A percentile compares a stretch with the other conserved stretches of the same genome.
Conservation (phyloP, 2,113 vertebrate species). For the Misgurnus mizolepis region DNA sequence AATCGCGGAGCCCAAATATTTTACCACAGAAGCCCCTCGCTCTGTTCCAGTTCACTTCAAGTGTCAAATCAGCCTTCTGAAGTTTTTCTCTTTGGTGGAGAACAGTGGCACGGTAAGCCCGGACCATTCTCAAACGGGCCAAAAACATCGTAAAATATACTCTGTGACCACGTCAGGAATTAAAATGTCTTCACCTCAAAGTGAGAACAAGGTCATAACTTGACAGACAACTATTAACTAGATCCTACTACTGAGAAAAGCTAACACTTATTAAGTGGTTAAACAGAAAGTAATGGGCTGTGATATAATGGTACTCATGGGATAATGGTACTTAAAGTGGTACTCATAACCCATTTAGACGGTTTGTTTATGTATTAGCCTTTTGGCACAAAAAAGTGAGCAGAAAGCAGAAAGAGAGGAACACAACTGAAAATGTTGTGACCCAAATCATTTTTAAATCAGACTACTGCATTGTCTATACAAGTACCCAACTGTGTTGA, state of each 20-base stretch:
- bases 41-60: slow-evolving; percentile 52
- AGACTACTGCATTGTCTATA: too few species aligned
- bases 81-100: slow-evolving; percentile 10
- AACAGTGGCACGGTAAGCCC: not conserved
- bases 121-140: not conserved
- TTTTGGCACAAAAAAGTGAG: too few species aligned
- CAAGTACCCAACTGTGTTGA: too few species aligned
- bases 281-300: not conserved
- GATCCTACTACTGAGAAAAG: not conserved
- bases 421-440: too few species aligned
- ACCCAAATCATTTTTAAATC: too few species aligned
- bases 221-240: not conserved
- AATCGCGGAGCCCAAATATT: slow-evolving; percentile 61
- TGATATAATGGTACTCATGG: too few species aligned
- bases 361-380: too few species aligned
- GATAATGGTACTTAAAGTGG: too few species aligned
- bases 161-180: not conserved
- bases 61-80: slow-evolving; percentile 41
- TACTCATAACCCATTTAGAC: too few species aligned
- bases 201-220: not conserved
- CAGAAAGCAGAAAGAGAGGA: too few species aligned
- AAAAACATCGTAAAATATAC: not conserved
- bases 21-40: slow-evolving; percentile 24
- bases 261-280: not conserved
- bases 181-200: not conserved